Conservation (phyloP, 2,888 invertebrate species). For the Didymodactylos carnosus region DNA sequence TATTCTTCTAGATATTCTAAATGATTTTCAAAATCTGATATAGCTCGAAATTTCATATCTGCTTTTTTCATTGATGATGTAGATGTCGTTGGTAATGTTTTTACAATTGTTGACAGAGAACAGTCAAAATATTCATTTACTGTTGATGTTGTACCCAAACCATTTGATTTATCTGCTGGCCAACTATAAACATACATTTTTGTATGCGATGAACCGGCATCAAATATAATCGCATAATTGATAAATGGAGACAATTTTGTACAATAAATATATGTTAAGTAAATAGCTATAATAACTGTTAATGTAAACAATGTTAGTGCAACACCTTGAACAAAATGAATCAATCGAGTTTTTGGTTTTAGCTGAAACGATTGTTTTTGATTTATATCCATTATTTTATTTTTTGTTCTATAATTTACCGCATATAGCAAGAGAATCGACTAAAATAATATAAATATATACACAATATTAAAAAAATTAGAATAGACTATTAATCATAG, state of each 20-base stretch:
- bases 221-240: slow-evolving; percentile 37
- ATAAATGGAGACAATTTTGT: neutral
- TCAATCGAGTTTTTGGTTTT: too few species aligned
- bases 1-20: slow-evolving; percentile 15
- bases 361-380: too few species aligned
- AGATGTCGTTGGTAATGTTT: too few species aligned
- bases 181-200: slow-evolving; percentile 36
- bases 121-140: slow-evolving; percentile 15
- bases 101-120: neutral
- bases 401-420: too few species aligned
- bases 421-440: too few species aligned
- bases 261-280: neutral
- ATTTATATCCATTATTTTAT: too few species aligned
- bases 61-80: neutral
- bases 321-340: neutral
- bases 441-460: too few species aligned
- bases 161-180: slow-evolving; percentile 34
- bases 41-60: neutral
- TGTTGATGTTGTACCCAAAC: slow-evolving; percentile 32
- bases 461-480: too few species aligned
- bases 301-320: neutral
- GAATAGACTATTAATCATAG: too few species aligned
- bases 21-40: neutral
- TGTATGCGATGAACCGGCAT: slow-evolving; percentile 39
- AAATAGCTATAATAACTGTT: neutral